Evolutionary conservation across 2,113 vertebrate species (phyloP).

Genomic region (Ammodytes dubius): DNA sequence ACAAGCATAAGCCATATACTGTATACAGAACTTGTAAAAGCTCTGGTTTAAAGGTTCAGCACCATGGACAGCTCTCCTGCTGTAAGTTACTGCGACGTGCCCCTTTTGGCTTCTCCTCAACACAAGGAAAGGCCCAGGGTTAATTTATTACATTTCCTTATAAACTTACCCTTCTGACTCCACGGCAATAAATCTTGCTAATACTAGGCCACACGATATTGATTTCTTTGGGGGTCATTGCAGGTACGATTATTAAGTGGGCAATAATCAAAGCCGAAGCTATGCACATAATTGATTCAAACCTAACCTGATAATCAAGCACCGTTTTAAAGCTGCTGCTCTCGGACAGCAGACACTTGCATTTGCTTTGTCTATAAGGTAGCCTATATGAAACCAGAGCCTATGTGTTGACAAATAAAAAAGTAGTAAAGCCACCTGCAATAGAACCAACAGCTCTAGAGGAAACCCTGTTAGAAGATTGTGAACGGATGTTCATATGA

Average conservation of each 20-base stretch:
- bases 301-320: conserved; percentile 3
- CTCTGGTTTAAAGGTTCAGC: conserved; percentile 58
- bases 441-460: not conserved
- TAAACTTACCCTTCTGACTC: conserved; percentile 54
- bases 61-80: conserved; percentile 73
- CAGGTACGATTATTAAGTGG: conserved; percentile 56
- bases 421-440: not conserved
- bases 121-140: not conserved
- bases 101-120: not conserved
- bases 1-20: not conserved
- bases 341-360: conserved; percentile 9
- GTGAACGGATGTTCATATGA: conserved; percentile 32
- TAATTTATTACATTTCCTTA: conserved; percentile 36
- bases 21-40: no score
- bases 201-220: conserved; percentile 48
- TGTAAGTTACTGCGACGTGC: not conserved
- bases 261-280: conserved; percentile 40
- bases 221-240: conserved; percentile 65
- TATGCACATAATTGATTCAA: conserved; percentile 35
- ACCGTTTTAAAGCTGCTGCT: conserved; percentile 5
- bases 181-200: conserved; percentile 62
- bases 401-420: not conserved
- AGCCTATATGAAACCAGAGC: not conserved
- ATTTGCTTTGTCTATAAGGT: not conserved
- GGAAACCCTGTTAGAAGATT: conserved; percentile 27